Evolutionary conservation across 2,113 vertebrate species (phyloP), one percentile per base, ranked within the genome.

Genomic region (Antechinus stuartii): DNA sequence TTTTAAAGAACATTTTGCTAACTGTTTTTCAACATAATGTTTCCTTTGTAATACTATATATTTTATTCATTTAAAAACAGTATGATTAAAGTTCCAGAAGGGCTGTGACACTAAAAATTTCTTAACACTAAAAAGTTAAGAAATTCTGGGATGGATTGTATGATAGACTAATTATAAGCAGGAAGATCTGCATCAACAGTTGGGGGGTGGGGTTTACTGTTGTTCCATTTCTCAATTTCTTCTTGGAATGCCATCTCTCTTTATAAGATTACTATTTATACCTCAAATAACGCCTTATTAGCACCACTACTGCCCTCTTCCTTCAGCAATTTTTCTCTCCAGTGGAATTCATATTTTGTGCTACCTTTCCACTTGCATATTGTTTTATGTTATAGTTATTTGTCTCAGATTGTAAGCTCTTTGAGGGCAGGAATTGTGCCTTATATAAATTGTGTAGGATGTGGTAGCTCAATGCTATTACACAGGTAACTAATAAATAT

Each of bases 341-440:
- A 42, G 1, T 84, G 68, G 7, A 84, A 84, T 84, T 23, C n/a
- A 76, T 16, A 84, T 5, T 84, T 84, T 42, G 19, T 84, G 68
- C 68, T 84, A 84, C 35, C 35, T 76, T 76, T n/a, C 14, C 61
- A 76, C 35, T 76, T 84, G 68, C 23, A 42, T 84, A 84, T 42
- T 22, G n/a, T 84, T 84, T 84, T 76, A n/a, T 76, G 4, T n/a
- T 76, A 68, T n/a, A 68, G 57, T 61, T 61, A 61, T 61, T 61
- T 76, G 68, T 84, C 68, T 84, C 68, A 84, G 68, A 84, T n/a
- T 84, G 68, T 84, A 84, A 84, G 68, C 68, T 84, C 68, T 42
- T 84, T 42, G 68, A 84, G 68, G 61, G 68, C 68, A 84, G n/a
- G 68, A n/a, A 42, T 35, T 84, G 68, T 84, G 68, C 68, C 68